phyloP scores from a whole-genome alignment of 2,797 vertebrate species.

The Mormyrops attenuatus region DNA sequence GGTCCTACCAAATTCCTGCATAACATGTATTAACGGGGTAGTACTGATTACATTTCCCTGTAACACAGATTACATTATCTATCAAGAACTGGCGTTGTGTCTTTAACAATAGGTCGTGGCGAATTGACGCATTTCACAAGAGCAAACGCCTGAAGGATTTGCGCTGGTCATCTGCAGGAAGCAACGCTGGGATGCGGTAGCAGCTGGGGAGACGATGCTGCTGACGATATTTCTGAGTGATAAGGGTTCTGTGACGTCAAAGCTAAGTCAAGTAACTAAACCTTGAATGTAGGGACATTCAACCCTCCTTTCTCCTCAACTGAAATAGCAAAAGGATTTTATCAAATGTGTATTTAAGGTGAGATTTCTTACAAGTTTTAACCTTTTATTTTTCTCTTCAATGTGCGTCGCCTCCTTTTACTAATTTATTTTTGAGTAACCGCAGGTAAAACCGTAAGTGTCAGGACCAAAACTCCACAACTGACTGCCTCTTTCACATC shows the following conservation, averaged over 20 bases:
- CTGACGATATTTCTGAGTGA: conserved; percentile 30
- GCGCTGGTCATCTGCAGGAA: conserved; percentile 7
- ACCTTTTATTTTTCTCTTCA: neutral
- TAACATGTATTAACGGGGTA: neutral
- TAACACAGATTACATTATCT: neutral
- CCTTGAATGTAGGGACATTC: too few species aligned
- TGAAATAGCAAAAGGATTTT: conserved; percentile 32
- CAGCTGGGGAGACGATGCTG: conserved; percentile 19
- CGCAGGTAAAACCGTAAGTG: neutral
- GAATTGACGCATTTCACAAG: neutral
- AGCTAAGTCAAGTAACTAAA: conserved; percentile 44
- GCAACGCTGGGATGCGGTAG: conserved; percentile 16
- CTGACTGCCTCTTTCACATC: neutral
- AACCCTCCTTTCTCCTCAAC: conserved; percentile 35
- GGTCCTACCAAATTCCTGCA: neutral
- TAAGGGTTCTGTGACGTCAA: conserved; percentile 56
- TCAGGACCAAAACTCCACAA: neutral
- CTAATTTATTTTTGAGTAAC: neutral
- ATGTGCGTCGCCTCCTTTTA: neutral
- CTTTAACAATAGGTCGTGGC: neutral
- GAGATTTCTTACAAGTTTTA: conserved; percentile 29
- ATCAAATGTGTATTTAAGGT: conserved; percentile 47
- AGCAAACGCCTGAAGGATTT: conserved; percentile 1
- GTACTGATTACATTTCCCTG: neutral
- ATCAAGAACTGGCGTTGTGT: neutral